phyloP scores from a whole-genome alignment of 2,797 vertebrate genomes.

The Aphelocoma californica region DNA sequence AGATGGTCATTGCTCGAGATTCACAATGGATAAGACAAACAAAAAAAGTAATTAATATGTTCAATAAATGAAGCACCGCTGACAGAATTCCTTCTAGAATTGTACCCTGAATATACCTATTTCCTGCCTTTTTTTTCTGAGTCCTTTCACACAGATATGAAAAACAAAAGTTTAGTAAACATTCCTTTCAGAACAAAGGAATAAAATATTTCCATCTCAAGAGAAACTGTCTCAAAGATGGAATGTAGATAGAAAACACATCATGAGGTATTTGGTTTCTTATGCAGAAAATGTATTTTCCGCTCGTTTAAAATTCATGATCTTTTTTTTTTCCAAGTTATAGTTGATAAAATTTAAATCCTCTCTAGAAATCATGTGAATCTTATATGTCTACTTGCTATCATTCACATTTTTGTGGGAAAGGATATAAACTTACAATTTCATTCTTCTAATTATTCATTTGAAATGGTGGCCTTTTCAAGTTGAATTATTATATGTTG shows the following conservation, averaged over 20 bases:
- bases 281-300: background rate
- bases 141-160: background rate
- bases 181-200: background rate
- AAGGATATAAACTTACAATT: background rate
- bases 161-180: constrained; percentile 7
- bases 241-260: background rate
- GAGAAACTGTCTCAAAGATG: background rate
- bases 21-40: background rate
- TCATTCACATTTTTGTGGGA: constrained; percentile 47
- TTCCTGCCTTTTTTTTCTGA: background rate
- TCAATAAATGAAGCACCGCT: background rate
- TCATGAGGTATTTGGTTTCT: background rate
- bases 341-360: constrained; percentile 56
- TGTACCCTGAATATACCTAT: background rate
- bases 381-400: constrained; percentile 15
- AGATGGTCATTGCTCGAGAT: background rate
- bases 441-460: constrained; percentile 55
- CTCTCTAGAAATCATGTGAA: constrained; percentile 44
- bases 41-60: background rate
- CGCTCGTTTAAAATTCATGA: constrained; percentile 22
- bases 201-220: background rate
- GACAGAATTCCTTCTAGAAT: background rate
- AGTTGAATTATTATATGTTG: constrained; percentile 48
- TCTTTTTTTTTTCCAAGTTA: background rate
- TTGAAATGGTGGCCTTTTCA: constrained; percentile 62